These are phyloP conservation scores for Cyclophora punctaria DNA, from an alignment of 2,888 invertebrate genomes.

Conservation along the genomic window DNA sequence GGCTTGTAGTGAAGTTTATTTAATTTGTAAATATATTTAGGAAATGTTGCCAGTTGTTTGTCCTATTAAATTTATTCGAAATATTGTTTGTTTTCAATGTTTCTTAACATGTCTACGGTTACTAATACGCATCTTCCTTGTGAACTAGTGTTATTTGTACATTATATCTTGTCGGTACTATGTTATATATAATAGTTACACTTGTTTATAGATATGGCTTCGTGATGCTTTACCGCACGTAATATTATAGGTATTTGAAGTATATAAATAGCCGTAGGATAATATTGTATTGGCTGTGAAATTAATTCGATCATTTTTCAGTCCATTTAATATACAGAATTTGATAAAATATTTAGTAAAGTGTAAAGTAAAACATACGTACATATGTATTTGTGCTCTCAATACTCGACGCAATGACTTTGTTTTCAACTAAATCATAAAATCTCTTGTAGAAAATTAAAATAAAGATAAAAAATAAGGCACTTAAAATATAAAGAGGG, in stretches of 20 bases:
- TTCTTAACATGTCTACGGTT: conserved; percentile 20
- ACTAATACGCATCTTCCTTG: conserved; percentile 15
- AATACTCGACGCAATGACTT: too few species aligned
- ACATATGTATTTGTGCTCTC: too few species aligned
- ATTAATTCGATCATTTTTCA: conserved; percentile 50
- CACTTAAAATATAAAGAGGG: too few species aligned
- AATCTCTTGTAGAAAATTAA: too few species aligned
- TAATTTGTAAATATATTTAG: conserved; percentile 8
- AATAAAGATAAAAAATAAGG: too few species aligned
- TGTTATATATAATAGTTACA: too few species aligned
- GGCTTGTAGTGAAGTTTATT: conserved; percentile 10
- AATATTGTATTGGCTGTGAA: conserved; percentile 65
- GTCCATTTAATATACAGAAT: conserved; percentile 28
- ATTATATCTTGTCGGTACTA: too few species aligned
- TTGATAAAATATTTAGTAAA: conserved; percentile 15
- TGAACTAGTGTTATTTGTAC: neutral
- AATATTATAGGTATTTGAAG: conserved; percentile 7
- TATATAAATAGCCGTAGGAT: conserved; percentile 35
- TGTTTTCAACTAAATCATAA: too few species aligned
- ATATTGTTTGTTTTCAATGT: conserved; percentile 12
- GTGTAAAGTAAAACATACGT: conserved; percentile 9
- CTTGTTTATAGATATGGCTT: conserved; percentile 7
- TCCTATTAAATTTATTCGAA: conserved; percentile 19
- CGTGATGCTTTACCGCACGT: conserved; percentile 16
- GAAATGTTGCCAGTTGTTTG: conserved; percentile 29